These are phyloP conservation scores for Diplodus puntazzo DNA, from an alignment of 2,797 vertebrate genomes.

Conservation along the genomic window DNA sequence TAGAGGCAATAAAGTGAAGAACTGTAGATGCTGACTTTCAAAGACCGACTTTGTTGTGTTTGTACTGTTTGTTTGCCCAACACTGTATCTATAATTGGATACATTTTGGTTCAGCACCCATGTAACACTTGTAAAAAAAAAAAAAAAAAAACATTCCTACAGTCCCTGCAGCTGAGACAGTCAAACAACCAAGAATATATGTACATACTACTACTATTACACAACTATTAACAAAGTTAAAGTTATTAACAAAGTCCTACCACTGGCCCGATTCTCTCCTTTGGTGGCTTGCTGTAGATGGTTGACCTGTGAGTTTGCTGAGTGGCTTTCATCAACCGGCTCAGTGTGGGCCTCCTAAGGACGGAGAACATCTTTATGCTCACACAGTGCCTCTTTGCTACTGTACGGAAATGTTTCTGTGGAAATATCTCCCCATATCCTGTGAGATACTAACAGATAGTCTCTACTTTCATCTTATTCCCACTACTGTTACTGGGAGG, in stretches of 20 bases:
- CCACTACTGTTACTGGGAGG: conserved; percentile 77
- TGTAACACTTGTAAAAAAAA: background rate
- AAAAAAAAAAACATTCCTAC: too few relatives aligned
- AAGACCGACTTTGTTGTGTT: conserved; percentile 21
- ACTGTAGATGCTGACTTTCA: conserved; percentile 37
- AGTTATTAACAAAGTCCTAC: too few relatives aligned
- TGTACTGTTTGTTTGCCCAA: conserved; percentile 4
- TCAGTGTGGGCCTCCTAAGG: conserved; percentile 53
- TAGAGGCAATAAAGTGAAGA: conserved; percentile 56
- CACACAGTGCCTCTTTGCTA: conserved; percentile 20
- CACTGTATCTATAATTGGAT: background rate
- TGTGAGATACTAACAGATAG: conserved; percentile 66
- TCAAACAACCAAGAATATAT: background rate
- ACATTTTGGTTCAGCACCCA: conserved; percentile 14
- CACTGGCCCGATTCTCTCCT: conserved; percentile 84
- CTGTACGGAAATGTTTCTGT: conserved; percentile 47
- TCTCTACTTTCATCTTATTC: conserved; percentile 63
- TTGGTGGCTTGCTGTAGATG: conserved; percentile 84
- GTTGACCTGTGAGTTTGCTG: conserved; percentile 66
- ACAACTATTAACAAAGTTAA: conserved; percentile 30
- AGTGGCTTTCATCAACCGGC: conserved; percentile 50
- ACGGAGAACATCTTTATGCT: conserved; percentile 72
- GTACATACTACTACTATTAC: conserved; percentile 6
- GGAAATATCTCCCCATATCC: conserved; percentile 64
- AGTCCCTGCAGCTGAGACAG: background rate